Percentiles rank a stretch among this genome's conserved stretches.
phyloP scores from a whole-genome alignment of 2,113 vertebrate genomes.

The Falcunculus frontatus region DNA sequence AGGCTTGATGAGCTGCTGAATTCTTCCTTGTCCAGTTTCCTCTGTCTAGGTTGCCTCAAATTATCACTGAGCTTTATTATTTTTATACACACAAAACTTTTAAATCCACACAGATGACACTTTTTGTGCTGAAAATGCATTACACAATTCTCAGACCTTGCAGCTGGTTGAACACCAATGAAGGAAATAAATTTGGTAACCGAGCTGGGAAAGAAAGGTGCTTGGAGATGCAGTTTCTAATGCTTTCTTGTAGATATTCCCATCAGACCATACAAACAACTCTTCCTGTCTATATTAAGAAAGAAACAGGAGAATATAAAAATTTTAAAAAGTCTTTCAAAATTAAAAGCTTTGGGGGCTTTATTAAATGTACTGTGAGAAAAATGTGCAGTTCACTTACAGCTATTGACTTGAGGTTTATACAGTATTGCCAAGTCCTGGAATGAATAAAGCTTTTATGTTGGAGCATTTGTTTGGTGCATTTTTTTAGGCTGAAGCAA shows the following conservation, averaged over 20 bases:
- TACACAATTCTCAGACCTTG: neutral
- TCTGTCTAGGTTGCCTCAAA: neutral
- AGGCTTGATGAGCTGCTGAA: neutral
- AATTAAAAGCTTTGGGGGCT: neutral
- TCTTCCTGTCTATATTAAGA: neutral
- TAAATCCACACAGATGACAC: neutral
- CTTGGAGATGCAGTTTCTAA: neutral
- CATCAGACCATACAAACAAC: neutral
- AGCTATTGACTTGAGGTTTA: neutral
- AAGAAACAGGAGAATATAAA: neutral
- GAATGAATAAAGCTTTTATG: neutral
- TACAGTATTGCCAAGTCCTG: neutral
- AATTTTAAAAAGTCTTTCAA: neutral
- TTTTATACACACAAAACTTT: neutral
- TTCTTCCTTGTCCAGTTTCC: neutral
- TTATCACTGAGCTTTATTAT: neutral
- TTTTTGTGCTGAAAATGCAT: neutral
- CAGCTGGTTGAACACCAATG: neutral
- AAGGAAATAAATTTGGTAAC: neutral
- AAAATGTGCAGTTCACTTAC: neutral
- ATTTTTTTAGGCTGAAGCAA: neutral
- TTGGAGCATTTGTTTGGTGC: neutral
- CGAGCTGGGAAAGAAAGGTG: neutral
- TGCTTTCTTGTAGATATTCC: neutral
- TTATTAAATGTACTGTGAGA: neutral